Percentiles rank a stretch among this genome's conserved stretches.
Evolutionary conservation across 2,888 invertebrate species (phyloP).

Genomic region (Ectropis crepuscularia): DNA sequence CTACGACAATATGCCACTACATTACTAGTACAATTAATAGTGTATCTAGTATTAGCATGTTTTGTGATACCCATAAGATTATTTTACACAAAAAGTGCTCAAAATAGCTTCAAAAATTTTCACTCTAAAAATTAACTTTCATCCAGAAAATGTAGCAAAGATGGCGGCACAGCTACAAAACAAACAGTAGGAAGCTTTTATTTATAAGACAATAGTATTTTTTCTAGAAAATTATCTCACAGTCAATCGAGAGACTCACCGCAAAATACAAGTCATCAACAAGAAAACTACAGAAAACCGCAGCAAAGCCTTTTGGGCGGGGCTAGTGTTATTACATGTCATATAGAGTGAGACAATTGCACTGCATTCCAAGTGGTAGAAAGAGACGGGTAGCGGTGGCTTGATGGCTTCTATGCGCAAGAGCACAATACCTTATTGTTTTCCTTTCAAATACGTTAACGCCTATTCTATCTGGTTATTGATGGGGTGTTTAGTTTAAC

Average conservation of each 20-base stretch:
- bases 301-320: constrained; percentile 52
- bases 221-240: neutral
- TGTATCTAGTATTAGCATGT: no score
- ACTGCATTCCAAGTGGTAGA: constrained; percentile 48
- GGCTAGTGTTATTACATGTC: constrained; percentile 71
- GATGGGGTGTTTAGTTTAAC: constrained; percentile 52
- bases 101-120: no score
- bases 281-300: constrained; percentile 14
- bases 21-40: no score
- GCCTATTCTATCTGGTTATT: constrained; percentile 56
- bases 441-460: constrained; percentile 57
- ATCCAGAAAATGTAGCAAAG: no score
- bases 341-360: constrained; percentile 56
- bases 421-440: constrained; percentile 65
- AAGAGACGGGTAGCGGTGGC: constrained; percentile 36
- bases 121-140: no score
- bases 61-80: no score
- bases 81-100: no score
- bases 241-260: constrained; percentile 3
- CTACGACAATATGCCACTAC: no score
- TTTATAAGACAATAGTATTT: neutral
- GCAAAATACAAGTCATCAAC: constrained; percentile 15
- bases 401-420: constrained; percentile 58
- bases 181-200: neutral
- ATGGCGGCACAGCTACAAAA: no score